phyloP scores from a whole-genome alignment of 2,113 vertebrate species.

The Sapayoa aenigma region DNA sequence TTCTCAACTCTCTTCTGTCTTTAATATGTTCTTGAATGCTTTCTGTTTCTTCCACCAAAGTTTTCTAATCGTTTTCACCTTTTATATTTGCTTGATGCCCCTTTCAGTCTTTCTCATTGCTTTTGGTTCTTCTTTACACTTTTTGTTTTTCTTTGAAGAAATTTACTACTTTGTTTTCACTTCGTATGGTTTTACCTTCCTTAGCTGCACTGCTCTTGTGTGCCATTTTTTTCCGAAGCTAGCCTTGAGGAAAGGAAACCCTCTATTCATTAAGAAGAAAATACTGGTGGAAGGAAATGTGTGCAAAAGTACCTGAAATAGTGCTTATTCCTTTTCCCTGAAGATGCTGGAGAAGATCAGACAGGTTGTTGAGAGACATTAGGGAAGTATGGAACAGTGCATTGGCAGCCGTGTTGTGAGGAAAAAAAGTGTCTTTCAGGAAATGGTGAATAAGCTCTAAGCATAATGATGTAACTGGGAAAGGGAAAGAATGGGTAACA shows the following conservation, averaged over 20 bases:
- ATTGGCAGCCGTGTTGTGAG: background rate
- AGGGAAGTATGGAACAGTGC: background rate
- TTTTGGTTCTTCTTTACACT: background rate
- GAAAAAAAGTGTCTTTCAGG: background rate
- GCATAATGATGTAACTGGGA: background rate
- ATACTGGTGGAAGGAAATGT: background rate
- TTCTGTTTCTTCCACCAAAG: background rate
- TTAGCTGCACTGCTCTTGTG: background rate
- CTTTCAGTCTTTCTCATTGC: background rate
- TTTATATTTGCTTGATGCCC: background rate
- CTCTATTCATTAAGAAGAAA: background rate
- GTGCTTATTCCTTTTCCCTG: background rate
- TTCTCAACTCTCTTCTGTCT: background rate
- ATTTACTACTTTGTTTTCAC: background rate
- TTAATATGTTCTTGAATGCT: background rate
- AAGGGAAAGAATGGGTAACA: background rate
- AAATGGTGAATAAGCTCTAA: slow-evolving; percentile 33
- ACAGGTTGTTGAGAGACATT: background rate
- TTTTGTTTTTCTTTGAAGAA: background rate
- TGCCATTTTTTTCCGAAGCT: background rate
- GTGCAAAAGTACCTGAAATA: background rate
- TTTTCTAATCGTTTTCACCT: background rate
- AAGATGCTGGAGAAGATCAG: background rate
- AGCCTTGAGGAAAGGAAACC: background rate
- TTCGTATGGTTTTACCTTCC: background rate